Evolutionary conservation across 2,797 vertebrate species (phyloP).

Genomic region (Euphonia xanthogaster): DNA sequence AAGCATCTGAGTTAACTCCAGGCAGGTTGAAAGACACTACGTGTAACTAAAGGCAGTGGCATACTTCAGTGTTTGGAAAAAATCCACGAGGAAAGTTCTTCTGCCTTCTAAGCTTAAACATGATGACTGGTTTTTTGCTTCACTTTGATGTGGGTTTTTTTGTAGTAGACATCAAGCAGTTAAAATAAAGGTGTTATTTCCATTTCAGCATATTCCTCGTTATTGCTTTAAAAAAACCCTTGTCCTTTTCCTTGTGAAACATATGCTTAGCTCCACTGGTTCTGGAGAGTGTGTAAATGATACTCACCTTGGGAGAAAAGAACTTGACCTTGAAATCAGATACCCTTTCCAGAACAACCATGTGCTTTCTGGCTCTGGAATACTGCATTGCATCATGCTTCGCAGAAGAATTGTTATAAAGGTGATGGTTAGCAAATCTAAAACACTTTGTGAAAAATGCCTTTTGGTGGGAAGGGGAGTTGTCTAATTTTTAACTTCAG

Average conservation of each 20-base stretch:
- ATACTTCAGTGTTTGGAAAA: background rate
- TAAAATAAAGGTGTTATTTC: background rate
- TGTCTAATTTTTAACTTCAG: background rate
- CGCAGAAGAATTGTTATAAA: background rate
- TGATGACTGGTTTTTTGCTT: background rate
- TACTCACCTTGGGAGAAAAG: conserved; percentile 13
- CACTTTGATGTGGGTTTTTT: background rate
- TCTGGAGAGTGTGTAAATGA: conserved; percentile 1
- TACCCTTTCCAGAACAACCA: conserved; percentile 15
- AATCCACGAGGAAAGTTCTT: background rate
- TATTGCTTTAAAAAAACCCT: background rate
- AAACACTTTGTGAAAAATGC: conserved; percentile 2
- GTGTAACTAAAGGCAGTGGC: background rate
- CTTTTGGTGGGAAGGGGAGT: background rate
- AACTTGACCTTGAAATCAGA: conserved; percentile 19
- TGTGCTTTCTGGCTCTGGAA: conserved; percentile 27
- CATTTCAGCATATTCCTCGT: background rate
- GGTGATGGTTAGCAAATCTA: background rate
- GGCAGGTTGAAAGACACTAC: background rate
- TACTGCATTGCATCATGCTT: background rate
- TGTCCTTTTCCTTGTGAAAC: background rate
- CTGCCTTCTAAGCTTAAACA: background rate
- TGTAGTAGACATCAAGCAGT: background rate
- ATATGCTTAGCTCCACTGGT: background rate
- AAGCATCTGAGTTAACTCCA: background rate